These are phyloP conservation scores for Axinella damicornis DNA, from an alignment of 37 sponge, comb jelly and placozoan genomes.

Conservation along the genomic window DNA sequence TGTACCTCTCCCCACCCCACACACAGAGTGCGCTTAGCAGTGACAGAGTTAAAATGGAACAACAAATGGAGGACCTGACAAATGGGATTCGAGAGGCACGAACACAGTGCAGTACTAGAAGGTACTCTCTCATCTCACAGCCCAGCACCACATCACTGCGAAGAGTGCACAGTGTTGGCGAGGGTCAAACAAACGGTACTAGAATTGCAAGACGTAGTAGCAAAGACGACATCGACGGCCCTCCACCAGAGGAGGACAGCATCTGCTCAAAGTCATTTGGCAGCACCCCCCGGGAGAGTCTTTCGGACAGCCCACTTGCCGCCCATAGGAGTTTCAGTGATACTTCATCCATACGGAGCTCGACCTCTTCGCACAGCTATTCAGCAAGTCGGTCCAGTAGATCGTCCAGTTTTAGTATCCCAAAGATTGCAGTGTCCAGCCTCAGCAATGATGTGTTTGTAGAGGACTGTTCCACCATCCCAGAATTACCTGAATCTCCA, in stretches of 20 bases:
- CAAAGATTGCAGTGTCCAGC: background rate
- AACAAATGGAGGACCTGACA: slow-evolving; percentile 14
- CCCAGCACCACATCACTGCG: background rate
- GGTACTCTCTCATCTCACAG: background rate
- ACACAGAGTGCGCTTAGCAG: slow-evolving; percentile 10
- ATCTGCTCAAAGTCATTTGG: background rate
- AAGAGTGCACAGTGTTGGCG: background rate
- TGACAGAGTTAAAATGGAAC: slow-evolving; percentile 30
- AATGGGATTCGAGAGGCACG: slow-evolving; percentile 30
- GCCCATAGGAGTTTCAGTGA: background rate
- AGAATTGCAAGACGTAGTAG: background rate
- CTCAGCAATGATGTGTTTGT: background rate
- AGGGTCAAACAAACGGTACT: too few species aligned
- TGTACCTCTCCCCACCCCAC: background rate
- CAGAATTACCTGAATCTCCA: slow-evolving; percentile 30
- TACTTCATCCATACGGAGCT: background rate
- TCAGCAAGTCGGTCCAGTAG: too few species aligned
- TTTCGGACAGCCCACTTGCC: too few species aligned
- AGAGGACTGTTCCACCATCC: background rate
- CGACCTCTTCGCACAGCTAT: too few species aligned
- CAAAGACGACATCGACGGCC: background rate
- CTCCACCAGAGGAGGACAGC: background rate
- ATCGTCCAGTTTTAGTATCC: background rate
- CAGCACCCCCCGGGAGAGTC: too few species aligned
- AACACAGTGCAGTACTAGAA: background rate